Conservation (phyloP, 2,888 invertebrate species). For the Apamea monoglypha region DNA sequence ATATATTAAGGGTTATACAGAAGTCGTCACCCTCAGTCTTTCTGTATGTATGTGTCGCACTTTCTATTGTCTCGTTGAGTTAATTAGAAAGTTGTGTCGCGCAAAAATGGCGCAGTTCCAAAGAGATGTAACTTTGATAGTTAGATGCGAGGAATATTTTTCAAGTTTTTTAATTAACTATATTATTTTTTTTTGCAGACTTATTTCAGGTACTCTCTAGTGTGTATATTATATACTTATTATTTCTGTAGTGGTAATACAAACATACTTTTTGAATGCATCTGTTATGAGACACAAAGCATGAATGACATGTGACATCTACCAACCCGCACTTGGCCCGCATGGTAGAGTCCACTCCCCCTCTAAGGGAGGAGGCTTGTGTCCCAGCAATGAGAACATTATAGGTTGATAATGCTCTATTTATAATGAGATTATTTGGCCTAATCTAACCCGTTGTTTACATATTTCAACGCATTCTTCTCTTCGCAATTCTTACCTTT, state of each 20-base stretch:
- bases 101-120: conserved; percentile 69
- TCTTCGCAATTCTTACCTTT: neutral
- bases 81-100: conserved; percentile 84
- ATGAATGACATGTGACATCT: no score
- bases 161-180: conserved; percentile 51
- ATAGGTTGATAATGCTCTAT: no score
- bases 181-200: neutral
- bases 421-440: no score
- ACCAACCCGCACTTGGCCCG: no score
- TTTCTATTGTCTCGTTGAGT: conserved; percentile 78
- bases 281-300: neutral
- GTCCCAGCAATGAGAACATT: neutral
- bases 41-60: conserved; percentile 77
- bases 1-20: conserved; percentile 73
- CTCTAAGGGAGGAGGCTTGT: neutral
- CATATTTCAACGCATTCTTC: no score
- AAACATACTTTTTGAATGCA: neutral
- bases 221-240: neutral
- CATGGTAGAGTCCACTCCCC: no score
- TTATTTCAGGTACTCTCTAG: neutral
- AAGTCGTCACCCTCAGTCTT: conserved; percentile 81
- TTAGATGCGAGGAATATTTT: conserved; percentile 34
- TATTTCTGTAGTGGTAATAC: neutral
- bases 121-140: conserved; percentile 61
- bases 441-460: neutral